Base-by-base conservation (phyloP, 2,888 invertebrate species). In the Heteropelma amictum region DNA sequence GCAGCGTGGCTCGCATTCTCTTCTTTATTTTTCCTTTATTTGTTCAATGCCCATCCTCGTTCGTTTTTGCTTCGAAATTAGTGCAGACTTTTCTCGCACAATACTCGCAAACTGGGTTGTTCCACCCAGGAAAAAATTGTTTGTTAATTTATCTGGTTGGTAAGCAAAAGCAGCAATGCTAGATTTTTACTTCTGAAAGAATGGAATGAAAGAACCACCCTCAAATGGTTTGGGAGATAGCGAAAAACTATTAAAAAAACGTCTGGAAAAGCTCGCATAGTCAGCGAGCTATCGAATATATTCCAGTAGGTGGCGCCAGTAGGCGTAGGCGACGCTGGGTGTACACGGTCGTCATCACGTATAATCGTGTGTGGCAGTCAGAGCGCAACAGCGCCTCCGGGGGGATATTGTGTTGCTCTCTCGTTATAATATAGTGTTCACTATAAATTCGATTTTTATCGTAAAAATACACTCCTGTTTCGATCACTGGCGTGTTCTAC, bases 341-440 rank as follows among this genome's bases (percentile, higher is more conserved):
- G 35, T 45, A 45, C 30, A 7, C n/a, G n/a, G n/a, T n/a, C n/a
- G n/a, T 19, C 30, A 30, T 60, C 47, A 61, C 47, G 30, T 26
- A 61, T n/a, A 61, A 65, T 21, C 54, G 51, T 56, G 56, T 67
- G 54, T 56, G 45, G 65, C 65, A 67, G 65, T 70, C 63, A 65
- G 51, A 51, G 64, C 64, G 63, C 73, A 74, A 64, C 69, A 64
- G 69, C 68, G 68, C 67, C 49, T 45, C 56, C 42, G 38, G 51
- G 49, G 42, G 33, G 35, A 7, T 67, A 67, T 56, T 28, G 56
- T 61, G 53, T 61, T 63, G 72, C 67, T 45, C 40, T 64, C 40
- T 51, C 47, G 42, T 42, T 14, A 17, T 58, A 54, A 40, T 21
- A 28, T 61, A 49, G 38, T 47, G 49, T 49, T 35, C 21, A 30